phyloP scores from a whole-genome alignment of 2,888 invertebrate genomes.

The Troilus luridus region DNA sequence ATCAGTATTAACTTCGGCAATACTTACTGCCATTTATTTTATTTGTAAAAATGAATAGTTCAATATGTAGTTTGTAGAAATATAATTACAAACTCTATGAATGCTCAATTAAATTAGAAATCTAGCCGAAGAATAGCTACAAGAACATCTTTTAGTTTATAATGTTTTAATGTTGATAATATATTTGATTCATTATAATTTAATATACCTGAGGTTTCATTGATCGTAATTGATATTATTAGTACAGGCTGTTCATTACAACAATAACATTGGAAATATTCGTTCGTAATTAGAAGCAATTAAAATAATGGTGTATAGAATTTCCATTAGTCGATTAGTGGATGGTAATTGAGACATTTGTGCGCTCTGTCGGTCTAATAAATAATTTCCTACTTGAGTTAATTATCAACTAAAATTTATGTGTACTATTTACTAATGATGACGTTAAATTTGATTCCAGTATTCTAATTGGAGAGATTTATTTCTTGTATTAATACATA shows the following conservation, averaged over 20 bases:
- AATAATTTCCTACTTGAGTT: slow-evolving; percentile 2
- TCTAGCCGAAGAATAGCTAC: no score
- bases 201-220: background rate
- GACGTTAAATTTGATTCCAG: no score
- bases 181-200: no score
- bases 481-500: background rate
- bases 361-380: background rate
- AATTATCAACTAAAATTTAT: background rate
- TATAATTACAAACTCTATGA: no score
- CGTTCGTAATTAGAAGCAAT: background rate
- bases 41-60: no score
- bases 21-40: no score
- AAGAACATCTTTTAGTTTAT: no score
- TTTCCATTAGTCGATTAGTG: slow-evolving; percentile 12
- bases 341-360: background rate
- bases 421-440: background rate
- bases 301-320: background rate
- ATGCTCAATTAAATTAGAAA: no score
- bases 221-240: background rate
- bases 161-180: no score
- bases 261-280: slow-evolving; percentile 7
- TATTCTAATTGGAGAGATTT: no score
- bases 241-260: background rate
- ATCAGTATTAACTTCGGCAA: no score
- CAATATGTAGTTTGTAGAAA: no score